Evolutionary conservation across 2,113 vertebrate species (phyloP).

Genomic region (Odobenus rosmarus): DNA sequence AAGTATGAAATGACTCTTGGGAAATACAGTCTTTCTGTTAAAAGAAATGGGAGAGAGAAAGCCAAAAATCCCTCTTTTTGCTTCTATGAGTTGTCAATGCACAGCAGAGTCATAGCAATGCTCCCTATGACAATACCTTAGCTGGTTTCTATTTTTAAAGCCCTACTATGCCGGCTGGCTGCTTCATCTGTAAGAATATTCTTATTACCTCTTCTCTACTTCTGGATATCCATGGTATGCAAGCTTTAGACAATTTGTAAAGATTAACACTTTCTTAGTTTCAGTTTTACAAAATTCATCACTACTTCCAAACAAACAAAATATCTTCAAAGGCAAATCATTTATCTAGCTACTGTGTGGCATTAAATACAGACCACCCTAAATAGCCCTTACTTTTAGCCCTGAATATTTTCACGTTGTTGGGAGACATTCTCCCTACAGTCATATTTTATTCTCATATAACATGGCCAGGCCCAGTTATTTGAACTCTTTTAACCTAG

Average conservation of each 20-base stretch:
- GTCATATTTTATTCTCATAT: slow-evolving; percentile 34
- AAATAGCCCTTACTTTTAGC: neutral
- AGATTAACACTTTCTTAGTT: slow-evolving; percentile 39
- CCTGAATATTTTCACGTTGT: neutral
- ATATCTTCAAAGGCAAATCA: neutral
- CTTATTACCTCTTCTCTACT: neutral
- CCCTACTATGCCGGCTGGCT: neutral
- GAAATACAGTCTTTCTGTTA: slow-evolving; percentile 77
- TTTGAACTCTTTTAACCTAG: neutral
- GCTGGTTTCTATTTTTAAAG: slow-evolving; percentile 48
- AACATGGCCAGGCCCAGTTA: neutral
- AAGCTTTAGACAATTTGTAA: neutral
- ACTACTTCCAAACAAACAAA: neutral
- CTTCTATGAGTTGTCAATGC: neutral
- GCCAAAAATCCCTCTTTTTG: neutral
- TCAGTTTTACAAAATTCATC: neutral
- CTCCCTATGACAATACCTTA: slow-evolving; percentile 48
- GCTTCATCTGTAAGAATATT: slow-evolving; percentile 39
- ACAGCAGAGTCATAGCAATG: neutral
- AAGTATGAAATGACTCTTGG: slow-evolving; percentile 82
- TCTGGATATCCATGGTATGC: neutral
- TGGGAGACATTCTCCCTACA: neutral
- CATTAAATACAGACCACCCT: neutral
- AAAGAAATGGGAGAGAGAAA: slow-evolving; percentile 24
- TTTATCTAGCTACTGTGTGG: neutral